phyloP scores from a whole-genome alignment of 2,888 invertebrate species.

The Phyllotreta striolata region DNA sequence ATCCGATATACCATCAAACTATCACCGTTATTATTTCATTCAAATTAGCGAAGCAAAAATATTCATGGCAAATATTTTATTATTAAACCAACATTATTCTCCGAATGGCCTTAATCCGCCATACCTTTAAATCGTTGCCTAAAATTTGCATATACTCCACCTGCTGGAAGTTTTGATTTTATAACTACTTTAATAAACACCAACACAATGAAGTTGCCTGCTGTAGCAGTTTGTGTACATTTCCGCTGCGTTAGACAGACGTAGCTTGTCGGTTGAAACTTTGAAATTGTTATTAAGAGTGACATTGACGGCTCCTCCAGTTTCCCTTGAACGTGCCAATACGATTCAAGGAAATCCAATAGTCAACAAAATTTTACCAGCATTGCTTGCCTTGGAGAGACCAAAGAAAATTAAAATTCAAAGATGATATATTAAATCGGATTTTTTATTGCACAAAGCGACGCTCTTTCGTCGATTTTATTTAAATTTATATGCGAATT shows the following conservation, averaged over 20 bases:
- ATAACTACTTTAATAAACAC: slow-evolving; percentile 24
- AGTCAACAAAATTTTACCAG: too few species aligned
- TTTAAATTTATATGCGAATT: too few species aligned
- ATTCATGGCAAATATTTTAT: too few species aligned
- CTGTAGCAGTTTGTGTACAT: slow-evolving; percentile 16
- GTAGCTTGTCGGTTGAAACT: slow-evolving; percentile 18
- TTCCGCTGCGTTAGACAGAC: slow-evolving; percentile 22
- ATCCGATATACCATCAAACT: too few species aligned
- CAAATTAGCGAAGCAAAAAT: too few species aligned
- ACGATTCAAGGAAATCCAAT: too few species aligned
- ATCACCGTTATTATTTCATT: too few species aligned
- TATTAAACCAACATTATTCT: not conserved
- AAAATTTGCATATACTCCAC: slow-evolving; percentile 7
- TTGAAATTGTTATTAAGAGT: slow-evolving; percentile 6
- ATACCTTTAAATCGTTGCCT: not conserved
- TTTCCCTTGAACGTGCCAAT: not conserved
- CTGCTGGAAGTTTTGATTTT: slow-evolving; percentile 23
- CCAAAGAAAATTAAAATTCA: too few species aligned
- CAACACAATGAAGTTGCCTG: slow-evolving; percentile 8
- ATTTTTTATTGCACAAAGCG: too few species aligned
- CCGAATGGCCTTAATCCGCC: slow-evolving; percentile 1
- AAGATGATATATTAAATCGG: too few species aligned
- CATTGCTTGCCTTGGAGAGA: too few species aligned
- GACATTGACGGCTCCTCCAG: slow-evolving; percentile 23
- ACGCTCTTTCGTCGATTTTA: too few species aligned